These are phyloP conservation scores for Dendrolimus punctatus DNA, from an alignment of 1,140 invertebrate genomes.

Conservation along the genomic window DNA sequence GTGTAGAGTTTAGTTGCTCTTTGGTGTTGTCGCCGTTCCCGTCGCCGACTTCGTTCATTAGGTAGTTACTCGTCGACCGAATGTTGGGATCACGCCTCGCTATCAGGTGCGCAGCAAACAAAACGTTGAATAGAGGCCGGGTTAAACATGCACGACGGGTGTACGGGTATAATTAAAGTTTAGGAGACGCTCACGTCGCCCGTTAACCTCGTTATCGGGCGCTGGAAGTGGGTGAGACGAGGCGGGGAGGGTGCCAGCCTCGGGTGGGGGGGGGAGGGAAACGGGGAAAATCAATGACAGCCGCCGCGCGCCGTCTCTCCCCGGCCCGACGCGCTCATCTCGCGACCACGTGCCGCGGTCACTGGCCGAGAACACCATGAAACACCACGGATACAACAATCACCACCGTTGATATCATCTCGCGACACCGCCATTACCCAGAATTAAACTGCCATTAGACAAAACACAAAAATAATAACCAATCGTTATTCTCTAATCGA, in stretches of 20 bases:
- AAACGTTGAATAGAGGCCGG: conserved; percentile 65
- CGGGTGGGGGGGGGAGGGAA: conserved; percentile 32
- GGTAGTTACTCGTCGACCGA: conserved; percentile 40
- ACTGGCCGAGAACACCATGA: conserved; percentile 42
- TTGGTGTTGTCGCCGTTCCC: conserved; percentile 28
- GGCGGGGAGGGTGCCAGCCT: conserved; percentile 39
- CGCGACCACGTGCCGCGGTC: conserved; percentile 66
- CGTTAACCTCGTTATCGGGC: conserved; percentile 72
- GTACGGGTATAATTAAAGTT: conserved; percentile 71
- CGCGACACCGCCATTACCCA: conserved; percentile 5
- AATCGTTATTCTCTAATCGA: too few relatives aligned
- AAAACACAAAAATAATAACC: neutral
- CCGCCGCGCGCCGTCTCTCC: conserved; percentile 64
- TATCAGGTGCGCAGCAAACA: conserved; percentile 66
- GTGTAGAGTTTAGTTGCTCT: too few relatives aligned
- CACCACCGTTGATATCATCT: conserved; percentile 10
- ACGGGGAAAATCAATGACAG: conserved; percentile 69
- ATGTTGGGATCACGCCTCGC: conserved; percentile 46
- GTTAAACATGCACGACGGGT: conserved; percentile 69
- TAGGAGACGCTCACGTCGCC: conserved; percentile 70
- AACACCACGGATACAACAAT: conserved; percentile 21
- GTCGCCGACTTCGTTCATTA: conserved; percentile 44
- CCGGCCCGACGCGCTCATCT: conserved; percentile 65
- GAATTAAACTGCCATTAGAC: neutral
- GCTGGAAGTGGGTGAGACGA: conserved; percentile 68